Conservation (phyloP, 2,797 vertebrate species). For the Enteromius mattozi region DNA sequence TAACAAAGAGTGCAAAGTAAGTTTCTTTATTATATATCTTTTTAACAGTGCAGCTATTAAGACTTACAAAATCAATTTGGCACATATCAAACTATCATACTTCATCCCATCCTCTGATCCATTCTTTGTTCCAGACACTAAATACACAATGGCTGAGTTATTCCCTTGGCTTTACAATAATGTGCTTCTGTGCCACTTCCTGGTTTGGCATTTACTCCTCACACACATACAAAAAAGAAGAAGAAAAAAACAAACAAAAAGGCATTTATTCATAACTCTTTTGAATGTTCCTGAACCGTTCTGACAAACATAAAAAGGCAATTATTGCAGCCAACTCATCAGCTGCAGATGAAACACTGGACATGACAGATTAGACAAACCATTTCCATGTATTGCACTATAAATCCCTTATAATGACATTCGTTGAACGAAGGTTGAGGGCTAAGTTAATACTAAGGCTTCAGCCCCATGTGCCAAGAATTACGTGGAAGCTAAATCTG, state of each 20-base stretch:
- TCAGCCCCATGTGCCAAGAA: constrained; percentile 44
- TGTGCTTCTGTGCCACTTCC: constrained; percentile 70
- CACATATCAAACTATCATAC: constrained; percentile 60
- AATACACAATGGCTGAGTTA: constrained; percentile 72
- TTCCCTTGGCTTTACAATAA: constrained; percentile 75
- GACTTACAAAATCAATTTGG: constrained; percentile 67
- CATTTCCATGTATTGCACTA: constrained; percentile 49
- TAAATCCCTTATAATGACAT: constrained; percentile 56
- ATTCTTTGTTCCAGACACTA: constrained; percentile 42
- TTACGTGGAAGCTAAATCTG: constrained; percentile 55
- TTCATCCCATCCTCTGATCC: constrained; percentile 22
- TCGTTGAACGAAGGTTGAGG: constrained; percentile 36
- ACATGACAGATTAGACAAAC: constrained; percentile 23
- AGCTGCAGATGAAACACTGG: constrained; percentile 23
- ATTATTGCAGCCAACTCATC: constrained; percentile 29
- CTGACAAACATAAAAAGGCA: constrained; percentile 46
- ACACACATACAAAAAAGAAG: constrained; percentile 9
- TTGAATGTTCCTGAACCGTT: constrained; percentile 25
- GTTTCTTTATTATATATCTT: constrained; percentile 54
- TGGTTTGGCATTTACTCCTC: constrained; percentile 64
- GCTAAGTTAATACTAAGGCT: constrained; percentile 62
- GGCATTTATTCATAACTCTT: constrained; percentile 49
- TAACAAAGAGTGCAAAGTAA: constrained; percentile 65
- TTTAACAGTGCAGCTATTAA: constrained; percentile 72
- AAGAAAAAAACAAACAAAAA: constrained; percentile 35